Percentiles rank a stretch among this genome's conserved stretches.
Evolutionary conservation across 1,140 invertebrate species (phyloP).

Genomic region (Sitophilus oryzae): DNA sequence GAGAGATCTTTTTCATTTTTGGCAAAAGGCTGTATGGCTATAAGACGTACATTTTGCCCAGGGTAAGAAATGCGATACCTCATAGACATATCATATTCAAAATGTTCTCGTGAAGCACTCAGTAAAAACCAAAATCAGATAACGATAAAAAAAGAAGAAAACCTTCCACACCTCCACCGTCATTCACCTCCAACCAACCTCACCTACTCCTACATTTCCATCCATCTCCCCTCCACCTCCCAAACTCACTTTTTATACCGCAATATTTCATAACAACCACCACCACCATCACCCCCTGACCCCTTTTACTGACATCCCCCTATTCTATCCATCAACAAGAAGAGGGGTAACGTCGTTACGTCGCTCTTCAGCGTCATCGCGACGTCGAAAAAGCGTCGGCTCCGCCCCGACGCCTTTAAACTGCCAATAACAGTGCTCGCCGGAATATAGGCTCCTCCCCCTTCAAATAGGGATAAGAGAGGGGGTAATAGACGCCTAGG

Average conservation of each 20-base stretch:
- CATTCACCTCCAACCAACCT: background rate
- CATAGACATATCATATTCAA: too few species aligned
- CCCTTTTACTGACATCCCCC: background rate
- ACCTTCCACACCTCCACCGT: too few species aligned
- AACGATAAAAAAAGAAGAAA: too few species aligned
- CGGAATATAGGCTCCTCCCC: background rate
- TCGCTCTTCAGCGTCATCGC: background rate
- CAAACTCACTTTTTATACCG: background rate
- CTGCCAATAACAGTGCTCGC: background rate
- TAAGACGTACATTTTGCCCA: too few species aligned
- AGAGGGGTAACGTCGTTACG: too few species aligned
- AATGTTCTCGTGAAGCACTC: too few species aligned
- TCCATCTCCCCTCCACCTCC: background rate
- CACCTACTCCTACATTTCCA: too few species aligned
- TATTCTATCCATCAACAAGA: background rate
- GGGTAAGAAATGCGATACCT: too few species aligned
- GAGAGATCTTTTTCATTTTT: too few species aligned
- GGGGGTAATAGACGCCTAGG: background rate
- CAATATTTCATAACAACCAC: background rate
- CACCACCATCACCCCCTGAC: background rate
- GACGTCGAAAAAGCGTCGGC: background rate
- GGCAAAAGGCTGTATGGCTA: too few species aligned
- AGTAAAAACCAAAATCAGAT: too few species aligned
- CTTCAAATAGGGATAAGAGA: background rate
- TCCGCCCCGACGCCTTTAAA: background rate